Base-by-base conservation (phyloP, 2,797 vertebrate genomes). In the Prunella strophiata region DNA sequence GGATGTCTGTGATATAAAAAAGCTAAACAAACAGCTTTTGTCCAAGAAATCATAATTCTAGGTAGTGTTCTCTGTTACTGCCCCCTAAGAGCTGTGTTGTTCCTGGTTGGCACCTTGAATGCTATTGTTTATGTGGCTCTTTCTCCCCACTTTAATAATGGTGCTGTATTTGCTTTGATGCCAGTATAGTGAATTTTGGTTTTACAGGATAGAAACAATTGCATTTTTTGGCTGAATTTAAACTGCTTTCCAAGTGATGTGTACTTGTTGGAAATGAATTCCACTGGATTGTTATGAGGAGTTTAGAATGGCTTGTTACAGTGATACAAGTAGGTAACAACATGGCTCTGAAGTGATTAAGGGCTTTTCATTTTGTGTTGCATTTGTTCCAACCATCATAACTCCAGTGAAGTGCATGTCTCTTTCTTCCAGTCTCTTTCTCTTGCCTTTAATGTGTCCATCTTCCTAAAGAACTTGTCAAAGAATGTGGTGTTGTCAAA, bases 401-500 rank as follows among this genome's bases (percentile, higher is more conserved):
- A 52, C 52, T 70, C 42, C 42, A 75, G 34, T n/a, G 55, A 87
- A 74, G 85, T 55, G 16, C 36, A 1, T 4, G 30, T 48, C 9
- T 81, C 40, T 68, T 14, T 76, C 38, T 61, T 70, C 40, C 40
- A 45, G 48, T 42, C 29, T 59, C 27, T 45, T 85, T 50, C 30
- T 45, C 7, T 45, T 81, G 20, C 34, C 80, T 94, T 90, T 92
- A 62, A 75, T 66, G 34, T 89, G 75, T 54, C 72, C 23, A 2
- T 83, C 81, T 79, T 74, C 29, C 52, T 81, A 45, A 85, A 74
- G n/a, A 92, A 68, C 36, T 36, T 81, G 25, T 62, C 82, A 58
- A 61, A 66, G 51, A 83, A 32, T 0, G 1, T 42, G 22, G 9
- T 36, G 1, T 15, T 82, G 42, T 58, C 0, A 0, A 73, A 45